These are phyloP conservation scores for Pinna nobilis DNA, from an alignment of 1,140 invertebrate species.

Conservation along the genomic window DNA sequence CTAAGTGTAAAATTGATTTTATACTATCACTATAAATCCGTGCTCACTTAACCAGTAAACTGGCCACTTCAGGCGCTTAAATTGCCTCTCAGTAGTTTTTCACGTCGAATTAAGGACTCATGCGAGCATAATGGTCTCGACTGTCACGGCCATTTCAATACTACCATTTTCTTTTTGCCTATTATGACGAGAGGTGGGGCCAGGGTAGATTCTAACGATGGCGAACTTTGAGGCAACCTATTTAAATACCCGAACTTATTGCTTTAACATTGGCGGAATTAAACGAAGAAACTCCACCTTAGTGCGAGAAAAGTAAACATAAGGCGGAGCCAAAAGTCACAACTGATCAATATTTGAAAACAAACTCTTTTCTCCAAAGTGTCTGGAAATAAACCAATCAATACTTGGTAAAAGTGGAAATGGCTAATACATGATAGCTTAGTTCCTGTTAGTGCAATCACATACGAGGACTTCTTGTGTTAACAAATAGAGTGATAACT, in stretches of 20 bases:
- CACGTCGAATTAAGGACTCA: slow-evolving; percentile 38
- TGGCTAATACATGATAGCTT: too few relatives aligned
- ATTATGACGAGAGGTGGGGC: slow-evolving; percentile 9
- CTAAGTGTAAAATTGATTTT: slow-evolving; percentile 51
- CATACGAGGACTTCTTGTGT: slow-evolving; percentile 12
- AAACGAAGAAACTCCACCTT: too few relatives aligned
- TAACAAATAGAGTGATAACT: slow-evolving; percentile 22
- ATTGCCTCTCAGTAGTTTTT: slow-evolving; percentile 40
- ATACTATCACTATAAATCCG: slow-evolving; percentile 35
- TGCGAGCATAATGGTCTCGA: slow-evolving; percentile 34
- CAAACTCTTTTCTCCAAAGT: slow-evolving; percentile 1
- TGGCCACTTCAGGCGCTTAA: slow-evolving; percentile 38
- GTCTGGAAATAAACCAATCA: slow-evolving; percentile 8
- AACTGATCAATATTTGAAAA: background rate
- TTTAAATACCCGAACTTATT: too few relatives aligned
- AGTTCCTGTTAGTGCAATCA: slow-evolving; percentile 3
- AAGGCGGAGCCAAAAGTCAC: background rate
- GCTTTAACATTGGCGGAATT: too few relatives aligned
- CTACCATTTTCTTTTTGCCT: slow-evolving; percentile 20
- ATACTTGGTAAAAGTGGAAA: background rate
- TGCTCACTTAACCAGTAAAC: slow-evolving; percentile 43
- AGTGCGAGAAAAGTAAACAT: slow-evolving; percentile 1
- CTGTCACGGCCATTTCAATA: slow-evolving; percentile 37
- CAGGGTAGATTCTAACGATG: too few relatives aligned
- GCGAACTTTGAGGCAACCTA: too few relatives aligned